A percentile compares a stretch with the other conserved stretches of the same genome.
Evolutionary conservation across 2,888 invertebrate species (phyloP).

Genomic region (Polydrusus pterygomalis): DNA sequence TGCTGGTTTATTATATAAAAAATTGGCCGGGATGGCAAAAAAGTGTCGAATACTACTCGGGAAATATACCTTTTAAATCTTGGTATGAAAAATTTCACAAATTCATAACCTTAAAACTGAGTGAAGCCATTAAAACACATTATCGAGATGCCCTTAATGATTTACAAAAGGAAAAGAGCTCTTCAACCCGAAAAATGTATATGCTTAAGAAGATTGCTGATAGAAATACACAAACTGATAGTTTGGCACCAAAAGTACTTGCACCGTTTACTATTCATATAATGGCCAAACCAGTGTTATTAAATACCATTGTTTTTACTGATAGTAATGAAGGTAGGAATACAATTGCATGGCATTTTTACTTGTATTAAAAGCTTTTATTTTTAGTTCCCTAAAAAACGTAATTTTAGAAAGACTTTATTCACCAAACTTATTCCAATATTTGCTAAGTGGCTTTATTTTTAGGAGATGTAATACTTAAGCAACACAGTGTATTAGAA

Average conservation of each 20-base stretch:
- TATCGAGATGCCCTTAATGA: constrained; percentile 52
- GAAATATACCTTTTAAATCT: constrained; percentile 58
- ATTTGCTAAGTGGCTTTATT: constrained; percentile 10
- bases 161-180: constrained; percentile 30
- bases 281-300: constrained; percentile 53
- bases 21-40: constrained; percentile 63
- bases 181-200: constrained; percentile 23
- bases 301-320: constrained; percentile 58
- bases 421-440: too few species aligned
- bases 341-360: too few species aligned
- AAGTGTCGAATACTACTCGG: constrained; percentile 60
- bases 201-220: constrained; percentile 37
- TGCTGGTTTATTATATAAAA: constrained; percentile 60
- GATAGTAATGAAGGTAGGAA: constrained; percentile 45
- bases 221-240: constrained; percentile 57
- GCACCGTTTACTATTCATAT: constrained; percentile 60
- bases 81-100: constrained; percentile 61
- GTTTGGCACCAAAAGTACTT: constrained; percentile 52
- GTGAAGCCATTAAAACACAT: constrained; percentile 56
- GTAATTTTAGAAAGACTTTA: neutral
- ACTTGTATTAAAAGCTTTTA: too few species aligned
- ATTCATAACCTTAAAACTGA: constrained; percentile 58
- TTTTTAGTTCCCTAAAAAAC: too few species aligned
- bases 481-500: constrained; percentile 54
- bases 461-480: constrained; percentile 58